Percentiles rank a stretch among this genome's conserved stretches.
phyloP scores from a whole-genome alignment of 2,888 invertebrate genomes.

The Drosophila borealis region DNA sequence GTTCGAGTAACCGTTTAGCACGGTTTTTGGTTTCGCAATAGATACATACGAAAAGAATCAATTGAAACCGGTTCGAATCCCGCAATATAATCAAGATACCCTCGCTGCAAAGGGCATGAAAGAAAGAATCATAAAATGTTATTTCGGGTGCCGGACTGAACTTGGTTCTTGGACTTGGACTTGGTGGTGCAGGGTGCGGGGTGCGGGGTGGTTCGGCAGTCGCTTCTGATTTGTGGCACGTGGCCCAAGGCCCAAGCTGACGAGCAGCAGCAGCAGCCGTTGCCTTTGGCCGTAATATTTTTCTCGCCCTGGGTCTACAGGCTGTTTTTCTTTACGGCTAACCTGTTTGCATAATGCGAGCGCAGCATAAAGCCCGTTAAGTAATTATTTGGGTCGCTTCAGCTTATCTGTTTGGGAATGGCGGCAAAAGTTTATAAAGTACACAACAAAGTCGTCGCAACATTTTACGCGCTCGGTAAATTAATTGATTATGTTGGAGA shows the following conservation, averaged over 20 bases:
- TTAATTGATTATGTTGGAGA: conserved; percentile 58
- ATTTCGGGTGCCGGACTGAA: conserved; percentile 1
- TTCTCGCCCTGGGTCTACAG: conserved; percentile 39
- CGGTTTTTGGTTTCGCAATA: too few species aligned
- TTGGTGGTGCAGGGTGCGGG: too few species aligned
- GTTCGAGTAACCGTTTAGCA: too few species aligned
- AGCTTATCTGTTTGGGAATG: conserved; percentile 5
- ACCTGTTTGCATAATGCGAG: conserved; percentile 66
- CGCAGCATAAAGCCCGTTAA: conserved; percentile 69
- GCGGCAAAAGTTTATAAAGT: conserved; percentile 52
- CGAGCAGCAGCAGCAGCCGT: conserved; percentile 13
- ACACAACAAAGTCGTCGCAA: conserved; percentile 54
- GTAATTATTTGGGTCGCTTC: conserved; percentile 60
- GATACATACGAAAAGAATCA: too few species aligned
- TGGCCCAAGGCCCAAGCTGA: conserved; percentile 34
- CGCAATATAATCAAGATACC: conserved; percentile 4
- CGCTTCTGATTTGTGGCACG: conserved; percentile 49
- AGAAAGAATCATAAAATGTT: conserved; percentile 22
- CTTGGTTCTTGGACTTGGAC: background rate
- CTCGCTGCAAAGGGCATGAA: background rate
- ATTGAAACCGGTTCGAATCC: background rate
- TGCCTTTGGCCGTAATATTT: conserved; percentile 49
- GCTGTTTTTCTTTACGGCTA: conserved; percentile 20
- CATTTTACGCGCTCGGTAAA: conserved; percentile 57
- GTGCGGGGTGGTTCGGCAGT: conserved; percentile 14